Conservation (phyloP, 2,888 invertebrate genomes). For the Amblyjoppa proteus region DNA sequence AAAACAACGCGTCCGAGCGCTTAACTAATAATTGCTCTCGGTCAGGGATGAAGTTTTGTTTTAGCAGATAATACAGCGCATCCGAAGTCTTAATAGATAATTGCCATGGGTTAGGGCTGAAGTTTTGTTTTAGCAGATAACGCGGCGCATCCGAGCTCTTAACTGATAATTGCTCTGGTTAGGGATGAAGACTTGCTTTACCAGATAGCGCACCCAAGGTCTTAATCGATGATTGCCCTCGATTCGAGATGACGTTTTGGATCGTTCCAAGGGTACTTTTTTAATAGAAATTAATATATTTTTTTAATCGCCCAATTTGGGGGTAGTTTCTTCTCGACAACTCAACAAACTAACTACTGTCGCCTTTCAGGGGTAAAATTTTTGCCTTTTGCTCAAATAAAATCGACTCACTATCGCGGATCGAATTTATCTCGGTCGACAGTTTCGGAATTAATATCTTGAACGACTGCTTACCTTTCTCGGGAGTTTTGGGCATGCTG, state of each 20-base stretch:
- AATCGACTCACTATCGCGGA: not conserved
- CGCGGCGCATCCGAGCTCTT: no score
- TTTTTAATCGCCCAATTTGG: not conserved
- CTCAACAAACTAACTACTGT: no score
- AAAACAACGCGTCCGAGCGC: no score
- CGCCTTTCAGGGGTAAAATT: constrained; percentile 6
- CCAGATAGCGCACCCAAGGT: no score
- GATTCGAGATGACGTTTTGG: not conserved
- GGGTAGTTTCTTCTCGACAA: constrained; percentile 1
- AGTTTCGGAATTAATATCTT: not conserved
- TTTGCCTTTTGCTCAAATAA: not conserved
- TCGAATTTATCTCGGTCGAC: not conserved
- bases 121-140: not conserved
- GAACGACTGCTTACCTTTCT: constrained; percentile 73
- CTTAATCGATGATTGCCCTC: no score
- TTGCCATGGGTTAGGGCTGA: not conserved
- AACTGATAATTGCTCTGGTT: no score
- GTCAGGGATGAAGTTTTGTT: not conserved
- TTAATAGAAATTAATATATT: not conserved
- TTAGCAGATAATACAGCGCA: no score
- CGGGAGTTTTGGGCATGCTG: constrained; percentile 72
- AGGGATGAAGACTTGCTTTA: no score
- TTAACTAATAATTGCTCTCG: no score
- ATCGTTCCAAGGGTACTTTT: not conserved
- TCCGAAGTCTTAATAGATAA: no score